Percentiles rank a stretch among this genome's conserved stretches.
These are phyloP conservation scores for Hemitrygon akajei DNA, from an alignment of 2,797 vertebrate species.

Conservation along the genomic window DNA sequence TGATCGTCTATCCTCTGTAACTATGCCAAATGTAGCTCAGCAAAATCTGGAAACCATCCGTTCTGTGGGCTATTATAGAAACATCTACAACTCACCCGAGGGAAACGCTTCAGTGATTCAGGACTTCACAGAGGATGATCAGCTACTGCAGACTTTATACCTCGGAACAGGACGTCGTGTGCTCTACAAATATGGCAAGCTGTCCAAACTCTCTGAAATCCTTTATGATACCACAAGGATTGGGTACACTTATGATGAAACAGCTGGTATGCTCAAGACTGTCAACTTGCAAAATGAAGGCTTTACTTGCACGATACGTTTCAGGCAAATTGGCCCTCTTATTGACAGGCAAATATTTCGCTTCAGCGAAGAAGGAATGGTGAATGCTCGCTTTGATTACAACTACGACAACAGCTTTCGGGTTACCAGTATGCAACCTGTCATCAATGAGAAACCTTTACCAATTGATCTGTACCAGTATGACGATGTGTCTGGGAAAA, in stretches of 20 bases:
- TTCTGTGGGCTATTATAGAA: constrained; percentile 92
- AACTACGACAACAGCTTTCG: constrained; percentile 98
- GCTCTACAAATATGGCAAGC: constrained; percentile 90
- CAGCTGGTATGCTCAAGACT: constrained; percentile 89
- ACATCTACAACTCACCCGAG: constrained; percentile 87
- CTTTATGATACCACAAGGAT: constrained; percentile 90
- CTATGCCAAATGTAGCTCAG: constrained; percentile 94
- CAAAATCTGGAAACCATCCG: constrained; percentile 88
- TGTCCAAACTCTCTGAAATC: constrained; percentile 84
- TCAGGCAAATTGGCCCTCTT: constrained; percentile 91
- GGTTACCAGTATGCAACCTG: constrained; percentile 97
- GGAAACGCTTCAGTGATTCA: constrained; percentile 88
- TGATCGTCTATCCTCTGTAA: constrained; percentile 84
- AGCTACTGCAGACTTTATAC: constrained; percentile 82
- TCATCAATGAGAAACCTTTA: constrained; percentile 91
- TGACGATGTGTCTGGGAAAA: constrained; percentile 91
- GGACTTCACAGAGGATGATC: constrained; percentile 87
- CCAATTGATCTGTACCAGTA: constrained; percentile 97
- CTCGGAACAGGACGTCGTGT: constrained; percentile 85
- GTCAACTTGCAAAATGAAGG: constrained; percentile 91
- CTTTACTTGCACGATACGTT: constrained; percentile 92
- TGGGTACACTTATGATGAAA: constrained; percentile 86
- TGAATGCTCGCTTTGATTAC: constrained; percentile 96
- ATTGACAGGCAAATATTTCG: constrained; percentile 95
- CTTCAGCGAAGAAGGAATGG: constrained; percentile 96